A percentile compares a stretch with the other conserved stretches of the same genome.
Evolutionary conservation across 1,140 invertebrate species (phyloP).

Genomic region (Ips typographus): DNA sequence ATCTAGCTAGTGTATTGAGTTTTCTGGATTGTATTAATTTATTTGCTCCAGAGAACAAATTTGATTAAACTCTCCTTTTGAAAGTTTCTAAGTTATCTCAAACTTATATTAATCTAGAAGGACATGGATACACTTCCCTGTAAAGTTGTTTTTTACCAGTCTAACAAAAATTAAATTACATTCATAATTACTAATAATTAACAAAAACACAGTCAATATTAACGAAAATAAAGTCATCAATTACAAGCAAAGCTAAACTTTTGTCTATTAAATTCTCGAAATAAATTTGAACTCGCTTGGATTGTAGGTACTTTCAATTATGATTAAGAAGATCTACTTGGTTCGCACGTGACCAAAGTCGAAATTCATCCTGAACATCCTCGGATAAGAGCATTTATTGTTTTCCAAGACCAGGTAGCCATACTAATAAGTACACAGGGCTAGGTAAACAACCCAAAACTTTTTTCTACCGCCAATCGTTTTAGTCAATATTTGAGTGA

Average conservation of each 20-base stretch:
- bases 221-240: not conserved
- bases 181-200: not conserved
- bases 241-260: not conserved
- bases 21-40: no score
- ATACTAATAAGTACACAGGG: conserved; percentile 18
- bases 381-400: conserved; percentile 16
- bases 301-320: conserved; percentile 28
- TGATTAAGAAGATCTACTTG: conserved; percentile 19
- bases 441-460: conserved; percentile 2
- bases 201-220: not conserved
- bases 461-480: conserved; percentile 2
- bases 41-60: no score
- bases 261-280: no score
- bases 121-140: not conserved
- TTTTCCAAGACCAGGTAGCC: conserved; percentile 23
- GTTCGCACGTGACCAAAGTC: conserved; percentile 20
- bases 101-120: not conserved
- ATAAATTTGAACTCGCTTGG: not conserved
- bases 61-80: no score
- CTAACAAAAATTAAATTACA: not conserved
- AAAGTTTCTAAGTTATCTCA: no score
- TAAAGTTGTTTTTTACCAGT: not conserved
- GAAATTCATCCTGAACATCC: not conserved
- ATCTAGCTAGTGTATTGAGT: no score
- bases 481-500: conserved; percentile 8